Evolutionary conservation across 2,797 vertebrate species (phyloP).

Genomic region (Sebastolobus alascanus): DNA sequence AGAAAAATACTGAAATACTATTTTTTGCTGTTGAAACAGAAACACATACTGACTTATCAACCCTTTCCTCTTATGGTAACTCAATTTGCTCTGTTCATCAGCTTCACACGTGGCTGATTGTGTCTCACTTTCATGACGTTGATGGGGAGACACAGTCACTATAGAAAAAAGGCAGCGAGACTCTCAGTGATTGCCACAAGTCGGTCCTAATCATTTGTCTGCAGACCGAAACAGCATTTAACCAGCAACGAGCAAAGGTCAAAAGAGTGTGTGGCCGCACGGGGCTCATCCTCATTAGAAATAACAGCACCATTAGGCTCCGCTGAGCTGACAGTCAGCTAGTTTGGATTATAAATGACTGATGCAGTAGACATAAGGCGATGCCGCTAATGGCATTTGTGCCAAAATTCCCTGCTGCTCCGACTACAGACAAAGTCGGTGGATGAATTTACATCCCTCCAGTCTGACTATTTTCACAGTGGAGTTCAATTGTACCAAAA

Average conservation of each 20-base stretch:
- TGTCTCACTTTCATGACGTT: neutral
- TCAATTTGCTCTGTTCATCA: neutral
- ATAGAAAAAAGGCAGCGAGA: conserved; percentile 2
- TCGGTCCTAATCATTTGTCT: conserved; percentile 52
- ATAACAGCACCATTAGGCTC: conserved; percentile 45
- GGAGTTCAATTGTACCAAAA: neutral
- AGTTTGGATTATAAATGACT: conserved; percentile 52
- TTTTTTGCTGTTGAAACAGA: neutral
- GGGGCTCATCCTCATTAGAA: conserved; percentile 58
- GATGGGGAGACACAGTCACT: neutral
- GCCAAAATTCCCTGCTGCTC: conserved; percentile 42
- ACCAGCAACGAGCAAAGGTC: conserved; percentile 59
- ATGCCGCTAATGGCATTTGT: conserved; percentile 30
- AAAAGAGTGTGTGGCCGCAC: conserved; percentile 41
- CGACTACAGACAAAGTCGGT: conserved; percentile 26
- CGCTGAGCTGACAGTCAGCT: conserved; percentile 38
- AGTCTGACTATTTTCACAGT: neutral
- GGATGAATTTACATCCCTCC: neutral
- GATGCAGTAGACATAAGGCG: conserved; percentile 25
- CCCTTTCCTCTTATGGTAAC: neutral
- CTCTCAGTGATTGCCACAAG: neutral
- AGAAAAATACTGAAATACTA: neutral
- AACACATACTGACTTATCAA: neutral
- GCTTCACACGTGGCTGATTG: neutral
- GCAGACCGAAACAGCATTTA: conserved; percentile 48